Evolutionary conservation across 2,113 vertebrate genomes (phyloP), one percentile per base, ranked within the genome.

Genomic region (Vimba vimba): DNA sequence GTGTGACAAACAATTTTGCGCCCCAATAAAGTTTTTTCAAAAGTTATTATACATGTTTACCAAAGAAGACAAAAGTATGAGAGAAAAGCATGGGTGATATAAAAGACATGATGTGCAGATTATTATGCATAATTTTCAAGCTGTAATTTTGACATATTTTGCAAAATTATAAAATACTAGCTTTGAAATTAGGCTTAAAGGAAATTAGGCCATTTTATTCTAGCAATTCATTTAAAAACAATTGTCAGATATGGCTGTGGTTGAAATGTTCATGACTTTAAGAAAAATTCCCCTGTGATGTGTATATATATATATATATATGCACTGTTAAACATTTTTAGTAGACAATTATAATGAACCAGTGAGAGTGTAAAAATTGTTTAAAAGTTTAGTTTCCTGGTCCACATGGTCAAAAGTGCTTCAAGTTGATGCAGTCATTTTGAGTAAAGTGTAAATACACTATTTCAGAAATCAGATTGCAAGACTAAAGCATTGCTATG

Each of bases 401-500:
- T 43, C 21, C 69, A 73, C 36, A 2, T 73, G 36, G 36, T 21
- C 36, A 45, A 45, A 6, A 47, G 39, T 74, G 23, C 23, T 25
- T 12, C 6, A 25, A 47, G 71, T n/a, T 47, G 23, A 25, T 74
- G 17, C 50, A 33, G 47, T 52, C 15, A 55, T 55, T 77, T 76
- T 30, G 13, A 76, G 47, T 30, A 55, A 57, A 78, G 75, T 78
- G 27, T 15, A 30, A 78, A 75, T 57, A 62, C 30, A 62, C 55
- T 62, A 4, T 6, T 57, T 15, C 12, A 62, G 36, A 80, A 36
- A 81, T 47, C 75, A 55, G 74, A 52, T 19, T 52, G 50, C 50
- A 17, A 33, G 47, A 25, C 2, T 25, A 6, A 76, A 39, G 77
- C 21, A 23, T 60, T 39, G 12, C 33, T 60, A 8, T n/a, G 23